Percentiles rank a stretch among this genome's conserved stretches.
Evolutionary conservation across 2,888 invertebrate species (phyloP).

Genomic region (Cheilosia vulpina): DNA sequence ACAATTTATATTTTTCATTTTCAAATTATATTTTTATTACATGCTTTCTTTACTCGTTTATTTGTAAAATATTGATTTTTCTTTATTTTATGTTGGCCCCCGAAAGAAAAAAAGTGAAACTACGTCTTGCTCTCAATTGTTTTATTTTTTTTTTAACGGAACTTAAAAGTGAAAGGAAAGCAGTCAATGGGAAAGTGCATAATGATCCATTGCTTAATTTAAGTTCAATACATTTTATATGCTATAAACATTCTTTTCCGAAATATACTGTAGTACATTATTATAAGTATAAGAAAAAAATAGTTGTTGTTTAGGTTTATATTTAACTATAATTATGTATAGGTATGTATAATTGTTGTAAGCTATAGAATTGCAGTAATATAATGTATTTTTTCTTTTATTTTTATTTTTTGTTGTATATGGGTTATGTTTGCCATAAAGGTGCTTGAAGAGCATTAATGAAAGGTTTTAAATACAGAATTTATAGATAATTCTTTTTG

Average conservation of each 20-base stretch:
- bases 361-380: constrained; percentile 47
- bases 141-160: constrained; percentile 21
- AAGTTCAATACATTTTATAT: too few relatives aligned
- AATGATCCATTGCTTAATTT: neutral
- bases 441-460: too few relatives aligned
- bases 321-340: constrained; percentile 12
- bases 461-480: too few relatives aligned
- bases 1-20: constrained; percentile 70
- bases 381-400: constrained; percentile 19
- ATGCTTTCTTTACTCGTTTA: constrained; percentile 68
- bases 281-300: neutral
- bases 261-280: too few relatives aligned
- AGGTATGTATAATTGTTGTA: constrained; percentile 57
- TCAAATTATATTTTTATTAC: constrained; percentile 69
- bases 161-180: constrained; percentile 7
- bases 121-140: constrained; percentile 29
- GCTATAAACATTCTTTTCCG: too few relatives aligned
- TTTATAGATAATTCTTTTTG: too few relatives aligned
- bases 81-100: constrained; percentile 80
- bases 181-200: neutral
- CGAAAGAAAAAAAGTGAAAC: constrained; percentile 81
- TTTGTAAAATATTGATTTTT: constrained; percentile 67
- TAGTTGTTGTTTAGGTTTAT: neutral
- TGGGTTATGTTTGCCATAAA: constrained; percentile 28
- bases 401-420: neutral